These are phyloP conservation scores for Lytechinus variegatus DNA, from an alignment of 35 echinoderm and acorn worm genomes.

Conservation along the genomic window DNA sequence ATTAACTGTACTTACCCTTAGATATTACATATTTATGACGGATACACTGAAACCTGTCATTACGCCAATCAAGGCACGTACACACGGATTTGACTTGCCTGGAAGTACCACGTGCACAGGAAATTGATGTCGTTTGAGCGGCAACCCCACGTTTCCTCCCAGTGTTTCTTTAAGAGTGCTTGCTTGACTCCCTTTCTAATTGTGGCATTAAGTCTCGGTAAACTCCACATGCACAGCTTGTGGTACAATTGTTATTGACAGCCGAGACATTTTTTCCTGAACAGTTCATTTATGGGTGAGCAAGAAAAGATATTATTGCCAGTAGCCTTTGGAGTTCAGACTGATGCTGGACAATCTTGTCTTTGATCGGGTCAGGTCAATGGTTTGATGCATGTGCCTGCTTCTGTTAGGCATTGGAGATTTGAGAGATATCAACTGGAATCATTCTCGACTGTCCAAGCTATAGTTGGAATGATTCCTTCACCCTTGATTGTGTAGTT, in stretches of 20 bases:
- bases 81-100: not conserved
- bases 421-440: constrained; percentile 1
- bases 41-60: not conserved
- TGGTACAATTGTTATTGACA: constrained; percentile 4
- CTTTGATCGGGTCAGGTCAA: not conserved
- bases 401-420: not conserved
- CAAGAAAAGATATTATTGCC: not conserved
- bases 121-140: constrained; percentile 24
- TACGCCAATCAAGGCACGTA: not conserved
- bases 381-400: not conserved
- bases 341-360: not conserved
- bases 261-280: not conserved
- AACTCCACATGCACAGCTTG: not conserved
- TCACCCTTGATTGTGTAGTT: not conserved
- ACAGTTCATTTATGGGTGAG: not conserved
- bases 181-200: not conserved
- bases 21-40: not conserved
- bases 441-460: not conserved
- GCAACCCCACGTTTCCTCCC: constrained; percentile 29
- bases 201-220: not conserved
- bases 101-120: constrained; percentile 37
- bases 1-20: not conserved
- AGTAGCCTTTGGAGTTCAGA: not conserved
- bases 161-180: not conserved
- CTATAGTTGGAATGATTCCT: not conserved